phyloP scores from a whole-genome alignment of 2,888 invertebrate species.

The Eucriotettix oculatus region DNA sequence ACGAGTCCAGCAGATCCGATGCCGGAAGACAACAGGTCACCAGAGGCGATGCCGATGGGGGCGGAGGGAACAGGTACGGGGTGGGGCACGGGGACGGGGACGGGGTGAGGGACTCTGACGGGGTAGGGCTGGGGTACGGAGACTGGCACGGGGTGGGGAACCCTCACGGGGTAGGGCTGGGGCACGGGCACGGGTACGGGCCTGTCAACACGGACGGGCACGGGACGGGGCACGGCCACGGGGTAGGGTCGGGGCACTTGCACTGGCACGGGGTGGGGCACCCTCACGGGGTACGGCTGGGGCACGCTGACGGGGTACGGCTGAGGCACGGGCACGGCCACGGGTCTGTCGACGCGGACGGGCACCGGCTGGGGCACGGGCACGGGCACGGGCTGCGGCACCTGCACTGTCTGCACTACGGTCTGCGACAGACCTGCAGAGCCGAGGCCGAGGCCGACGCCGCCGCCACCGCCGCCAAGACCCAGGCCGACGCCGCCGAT shows the following conservation, averaged over 20 bases:
- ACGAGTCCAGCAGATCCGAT: background rate
- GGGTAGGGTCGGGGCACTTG: background rate
- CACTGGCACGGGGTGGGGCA: constrained; percentile 1
- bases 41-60: background rate
- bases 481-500: background rate
- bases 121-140: constrained; percentile 2
- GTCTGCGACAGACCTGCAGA: background rate
- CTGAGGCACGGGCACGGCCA: constrained; percentile 1
- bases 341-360: background rate
- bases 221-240: background rate
- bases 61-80: background rate
- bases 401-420: background rate
- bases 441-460: background rate
- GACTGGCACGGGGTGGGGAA: constrained; percentile 1
- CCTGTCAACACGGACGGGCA: background rate
- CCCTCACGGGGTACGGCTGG: constrained; percentile 1
- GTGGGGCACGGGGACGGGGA: background rate
- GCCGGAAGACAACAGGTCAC: background rate
- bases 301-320: constrained; percentile 1
- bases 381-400: background rate
- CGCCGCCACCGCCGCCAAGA: background rate
- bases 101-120: background rate
- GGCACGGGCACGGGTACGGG: constrained; percentile 1
- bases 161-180: constrained; percentile 1
- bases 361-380: background rate